phyloP scores from a whole-genome alignment of 2,888 invertebrate genomes.

The Yponomeuta malinellus region DNA sequence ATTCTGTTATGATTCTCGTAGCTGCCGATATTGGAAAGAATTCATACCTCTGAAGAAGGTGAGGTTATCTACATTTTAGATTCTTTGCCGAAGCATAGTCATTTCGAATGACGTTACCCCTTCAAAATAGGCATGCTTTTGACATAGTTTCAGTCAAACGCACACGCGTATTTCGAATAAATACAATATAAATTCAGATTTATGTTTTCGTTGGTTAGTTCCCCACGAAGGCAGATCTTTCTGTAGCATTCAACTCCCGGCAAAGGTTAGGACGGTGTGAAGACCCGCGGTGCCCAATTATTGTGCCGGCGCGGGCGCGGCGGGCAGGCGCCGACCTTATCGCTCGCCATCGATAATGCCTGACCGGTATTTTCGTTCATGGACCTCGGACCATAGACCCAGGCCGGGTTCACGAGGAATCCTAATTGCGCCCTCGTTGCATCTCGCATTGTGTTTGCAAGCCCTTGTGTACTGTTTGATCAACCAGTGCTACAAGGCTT shows the following conservation, averaged over 20 bases:
- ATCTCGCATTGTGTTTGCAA: conserved; percentile 22
- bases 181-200: not conserved
- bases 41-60: too few species aligned
- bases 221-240: not conserved
- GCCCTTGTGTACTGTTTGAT: conserved; percentile 4
- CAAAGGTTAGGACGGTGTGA: conserved; percentile 51
- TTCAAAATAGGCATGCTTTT: too few species aligned
- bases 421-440: conserved; percentile 32
- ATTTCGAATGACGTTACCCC: too few species aligned
- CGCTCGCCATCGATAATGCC: conserved; percentile 66
- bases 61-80: too few species aligned
- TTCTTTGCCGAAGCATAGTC: too few species aligned
- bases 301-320: conserved; percentile 65
- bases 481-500: too few species aligned
- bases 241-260: not conserved
- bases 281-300: conserved; percentile 74
- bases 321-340: conserved; percentile 67
- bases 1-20: not conserved
- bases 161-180: too few species aligned
- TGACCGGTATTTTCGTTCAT: conserved; percentile 70
- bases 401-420: conserved; percentile 33
- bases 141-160: too few species aligned
- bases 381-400: conserved; percentile 38
- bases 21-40: too few species aligned
- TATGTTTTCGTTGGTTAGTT: not conserved